These are phyloP conservation scores for Nerophis lumbriciformis DNA, from an alignment of 2,113 vertebrate genomes.

Conservation along the genomic window DNA sequence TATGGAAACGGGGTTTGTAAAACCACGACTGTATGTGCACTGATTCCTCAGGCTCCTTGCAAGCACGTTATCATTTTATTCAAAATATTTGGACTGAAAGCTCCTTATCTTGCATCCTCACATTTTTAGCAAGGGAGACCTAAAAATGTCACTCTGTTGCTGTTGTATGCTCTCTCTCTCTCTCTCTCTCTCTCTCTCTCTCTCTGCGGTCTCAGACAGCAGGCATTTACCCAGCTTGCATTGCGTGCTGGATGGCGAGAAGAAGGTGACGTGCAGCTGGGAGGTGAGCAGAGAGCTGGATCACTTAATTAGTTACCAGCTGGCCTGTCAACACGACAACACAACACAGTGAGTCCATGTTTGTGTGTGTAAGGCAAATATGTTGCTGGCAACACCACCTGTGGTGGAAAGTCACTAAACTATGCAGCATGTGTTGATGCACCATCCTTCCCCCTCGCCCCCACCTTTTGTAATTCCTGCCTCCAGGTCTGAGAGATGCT, in stretches of 20 bases:
- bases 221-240: slow-evolving; percentile 37
- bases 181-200: slow-evolving; percentile 8
- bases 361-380: not conserved
- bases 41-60: too few relatives aligned
- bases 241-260: slow-evolving; percentile 54
- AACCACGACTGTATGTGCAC: too few relatives aligned
- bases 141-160: slow-evolving; percentile 3
- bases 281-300: slow-evolving; percentile 51
- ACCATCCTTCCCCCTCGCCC: not conserved
- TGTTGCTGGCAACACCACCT: not conserved
- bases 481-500: slow-evolving; percentile 38
- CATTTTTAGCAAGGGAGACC: slow-evolving; percentile 8
- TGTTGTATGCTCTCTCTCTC: slow-evolving; percentile 8
- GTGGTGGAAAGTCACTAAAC: not conserved
- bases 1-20: too few relatives aligned
- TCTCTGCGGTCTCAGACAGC: slow-evolving; percentile 18
- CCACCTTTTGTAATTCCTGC: not conserved
- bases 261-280: slow-evolving; percentile 59
- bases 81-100: not conserved
- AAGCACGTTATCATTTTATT: too few relatives aligned
- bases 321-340: slow-evolving; percentile 31
- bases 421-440: not conserved
- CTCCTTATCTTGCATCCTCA: slow-evolving; percentile 22
- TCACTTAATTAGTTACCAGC: slow-evolving; percentile 50
- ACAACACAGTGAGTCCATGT: slow-evolving; percentile 30